Conservation (phyloP, 2,888 invertebrate genomes). For the Anodontia alba region DNA sequence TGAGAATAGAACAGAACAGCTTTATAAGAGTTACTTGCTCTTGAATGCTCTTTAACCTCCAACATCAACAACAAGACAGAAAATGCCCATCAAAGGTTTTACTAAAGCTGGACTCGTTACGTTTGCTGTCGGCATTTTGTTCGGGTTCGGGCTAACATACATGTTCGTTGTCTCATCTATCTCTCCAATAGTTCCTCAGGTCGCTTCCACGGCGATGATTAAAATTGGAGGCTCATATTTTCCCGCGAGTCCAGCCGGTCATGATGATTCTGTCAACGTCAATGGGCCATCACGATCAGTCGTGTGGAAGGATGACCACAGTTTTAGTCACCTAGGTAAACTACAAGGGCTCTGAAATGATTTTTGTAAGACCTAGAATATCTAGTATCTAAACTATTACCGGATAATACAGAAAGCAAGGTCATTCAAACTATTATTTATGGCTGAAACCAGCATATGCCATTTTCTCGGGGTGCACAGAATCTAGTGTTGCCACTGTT, state of each 20-base stretch:
- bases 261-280: constrained; percentile 32
- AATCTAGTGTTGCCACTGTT: too few relatives aligned
- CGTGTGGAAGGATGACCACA: constrained; percentile 34
- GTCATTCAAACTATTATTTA: too few relatives aligned
- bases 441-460: too few relatives aligned
- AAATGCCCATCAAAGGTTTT: constrained; percentile 12
- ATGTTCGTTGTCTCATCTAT: constrained; percentile 49
- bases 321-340: constrained; percentile 13
- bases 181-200: constrained; percentile 12
- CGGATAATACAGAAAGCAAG: neutral
- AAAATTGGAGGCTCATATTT: constrained; percentile 20
- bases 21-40: too few relatives aligned
- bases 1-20: too few relatives aligned
- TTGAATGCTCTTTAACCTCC: too few relatives aligned
- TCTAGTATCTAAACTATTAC: too few relatives aligned
- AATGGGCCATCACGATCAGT: constrained; percentile 31
- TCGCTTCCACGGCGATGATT: neutral
- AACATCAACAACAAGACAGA: neutral
- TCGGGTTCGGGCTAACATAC: constrained; percentile 67
- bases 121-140: constrained; percentile 64
- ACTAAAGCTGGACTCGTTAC: constrained; percentile 57
- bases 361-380: too few relatives aligned
- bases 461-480: too few relatives aligned
- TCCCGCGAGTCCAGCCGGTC: constrained; percentile 42
- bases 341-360: too few relatives aligned